Conservation (phyloP, 1,140 invertebrate species). For the Trissolcus basalis region DNA sequence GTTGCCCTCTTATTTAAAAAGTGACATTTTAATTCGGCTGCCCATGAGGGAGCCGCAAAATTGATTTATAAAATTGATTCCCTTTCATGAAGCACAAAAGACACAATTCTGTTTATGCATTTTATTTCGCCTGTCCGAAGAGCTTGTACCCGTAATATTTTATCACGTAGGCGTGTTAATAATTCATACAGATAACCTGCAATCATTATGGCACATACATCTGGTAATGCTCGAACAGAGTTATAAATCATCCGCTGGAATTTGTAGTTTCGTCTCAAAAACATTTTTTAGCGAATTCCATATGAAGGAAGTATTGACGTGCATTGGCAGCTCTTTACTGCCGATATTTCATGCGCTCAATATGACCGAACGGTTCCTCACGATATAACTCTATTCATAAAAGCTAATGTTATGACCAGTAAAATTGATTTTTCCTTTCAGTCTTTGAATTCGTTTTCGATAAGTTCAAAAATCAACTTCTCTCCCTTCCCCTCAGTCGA, state of each 20-base stretch:
- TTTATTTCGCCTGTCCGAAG: constrained; percentile 8
- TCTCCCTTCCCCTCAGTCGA: no score
- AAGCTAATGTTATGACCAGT: background rate
- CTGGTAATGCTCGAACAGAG: constrained; percentile 13
- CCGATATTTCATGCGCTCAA: constrained; percentile 21
- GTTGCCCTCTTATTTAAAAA: no score
- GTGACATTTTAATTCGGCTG: no score
- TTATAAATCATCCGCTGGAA: constrained; percentile 36
- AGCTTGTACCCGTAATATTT: constrained; percentile 14
- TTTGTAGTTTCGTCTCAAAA: constrained; percentile 30
- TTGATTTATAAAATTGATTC: no score
- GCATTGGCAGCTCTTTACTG: constrained; percentile 25
- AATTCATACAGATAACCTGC: constrained; percentile 22
- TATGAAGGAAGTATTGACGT: constrained; percentile 20
- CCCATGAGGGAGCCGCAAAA: no score
- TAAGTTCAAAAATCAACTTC: background rate
- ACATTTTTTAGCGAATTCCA: constrained; percentile 14
- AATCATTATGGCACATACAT: constrained; percentile 25
- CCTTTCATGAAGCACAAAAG: no score
- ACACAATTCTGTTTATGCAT: no score
- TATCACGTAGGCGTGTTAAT: constrained; percentile 36
- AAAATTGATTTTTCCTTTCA: background rate
- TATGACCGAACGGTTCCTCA: background rate
- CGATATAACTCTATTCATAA: background rate
- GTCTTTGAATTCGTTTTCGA: background rate